Evolutionary conservation across 2,113 vertebrate species (phyloP).

Genomic region (Isichthys henryi): DNA sequence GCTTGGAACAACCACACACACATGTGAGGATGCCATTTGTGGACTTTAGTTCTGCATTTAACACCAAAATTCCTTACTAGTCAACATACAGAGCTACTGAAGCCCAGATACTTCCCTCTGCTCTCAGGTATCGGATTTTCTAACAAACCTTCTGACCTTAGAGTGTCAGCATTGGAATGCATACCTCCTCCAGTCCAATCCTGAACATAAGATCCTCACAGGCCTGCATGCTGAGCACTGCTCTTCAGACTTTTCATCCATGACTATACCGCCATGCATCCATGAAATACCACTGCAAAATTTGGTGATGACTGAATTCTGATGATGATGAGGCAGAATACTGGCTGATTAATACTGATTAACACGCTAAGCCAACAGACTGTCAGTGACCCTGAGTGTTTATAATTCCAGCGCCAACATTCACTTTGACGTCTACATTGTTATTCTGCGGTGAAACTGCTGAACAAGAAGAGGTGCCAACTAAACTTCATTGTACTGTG

Average conservation of each 20-base stretch:
- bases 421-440: background rate
- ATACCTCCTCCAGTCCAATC: background rate
- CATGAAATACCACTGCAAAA: background rate
- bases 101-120: background rate
- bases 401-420: background rate
- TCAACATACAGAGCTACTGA: background rate
- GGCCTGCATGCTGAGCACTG: background rate
- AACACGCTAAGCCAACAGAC: background rate
- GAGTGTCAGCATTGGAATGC: background rate
- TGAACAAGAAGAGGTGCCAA: background rate
- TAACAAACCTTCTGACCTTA: background rate
- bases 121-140: background rate
- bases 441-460: background rate
- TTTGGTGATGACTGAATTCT: background rate
- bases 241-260: background rate
- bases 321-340: background rate
- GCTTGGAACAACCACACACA: background rate
- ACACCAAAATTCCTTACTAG: background rate
- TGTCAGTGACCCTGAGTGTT: background rate
- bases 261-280: background rate
- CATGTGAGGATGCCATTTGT: background rate
- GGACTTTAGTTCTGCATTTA: background rate
- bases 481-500: background rate
- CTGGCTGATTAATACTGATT: background rate
- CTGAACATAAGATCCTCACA: background rate